Base-by-base conservation (phyloP, 2,113 vertebrate genomes). In the Bubo blakistoni region DNA sequence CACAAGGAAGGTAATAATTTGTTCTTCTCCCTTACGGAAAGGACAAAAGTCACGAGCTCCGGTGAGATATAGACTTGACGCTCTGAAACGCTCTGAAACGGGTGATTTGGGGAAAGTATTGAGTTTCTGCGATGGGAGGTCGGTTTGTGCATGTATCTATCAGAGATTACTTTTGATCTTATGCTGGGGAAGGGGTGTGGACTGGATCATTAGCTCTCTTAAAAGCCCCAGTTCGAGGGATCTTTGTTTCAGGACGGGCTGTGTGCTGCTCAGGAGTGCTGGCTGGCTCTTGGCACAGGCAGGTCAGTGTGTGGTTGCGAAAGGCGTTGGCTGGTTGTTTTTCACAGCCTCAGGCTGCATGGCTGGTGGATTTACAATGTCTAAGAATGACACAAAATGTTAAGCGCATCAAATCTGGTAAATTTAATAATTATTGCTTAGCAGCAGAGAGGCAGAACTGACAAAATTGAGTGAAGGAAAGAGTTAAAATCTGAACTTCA, bases 31-130 rank as follows among this genome's bases (percentile, higher is more conserved):
- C 11, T 44, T 36, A 7, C 1, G 9, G 59, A 32, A 67, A 78
- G 49, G 69, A 74, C 17, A 25, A 2, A 46, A 55, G 32, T 3
- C 34, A 34, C 0, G 1, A 58, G 36, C 38, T 80, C 22, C 6
- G 17, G 5, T 4, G 47, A n/a, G 47, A 6, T 3, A 6, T 2
- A n/a, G 52, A 14, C 57, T 11, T 20, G 54, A 2, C 0, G 1
- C 18, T 2, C 9, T 67, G 52, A 10, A 9, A 20, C 3, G 6
- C 8, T 3, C 27, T 11, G 40, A 29, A 22, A 11, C 0, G 6
- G 38, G 7, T 3, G 21, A 29, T 6, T 0, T 65, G 78, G 73
- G 61, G 29, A 3, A 13, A 55, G 36, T 1, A 10, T 8, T 7
- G 55, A 9, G 32, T 8, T 7, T 38, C 1, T 49, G 62, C 51